A percentile compares a stretch with the other conserved stretches of the same genome.
Evolutionary conservation across 2,888 invertebrate genomes (phyloP).

Genomic region (Nebria salina): DNA sequence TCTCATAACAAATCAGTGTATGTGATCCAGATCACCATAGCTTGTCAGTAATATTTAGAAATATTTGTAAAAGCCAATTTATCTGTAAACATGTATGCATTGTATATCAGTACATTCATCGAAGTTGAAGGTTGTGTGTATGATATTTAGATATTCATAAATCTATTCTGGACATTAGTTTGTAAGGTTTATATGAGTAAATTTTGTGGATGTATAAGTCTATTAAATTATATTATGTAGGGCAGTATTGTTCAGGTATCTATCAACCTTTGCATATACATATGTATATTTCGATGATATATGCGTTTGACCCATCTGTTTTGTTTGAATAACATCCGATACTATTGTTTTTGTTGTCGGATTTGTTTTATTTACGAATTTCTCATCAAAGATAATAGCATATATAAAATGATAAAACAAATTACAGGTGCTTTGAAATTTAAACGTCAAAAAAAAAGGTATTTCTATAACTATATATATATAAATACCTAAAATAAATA

Average conservation of each 20-base stretch:
- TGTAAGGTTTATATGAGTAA: too few relatives aligned
- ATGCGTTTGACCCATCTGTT: not conserved
- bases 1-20: not conserved
- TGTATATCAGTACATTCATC: too few relatives aligned
- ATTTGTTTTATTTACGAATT: not conserved
- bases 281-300: not conserved
- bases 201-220: too few relatives aligned
- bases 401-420: not conserved
- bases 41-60: not conserved
- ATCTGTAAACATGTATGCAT: not conserved
- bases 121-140: too few relatives aligned
- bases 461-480: too few relatives aligned
- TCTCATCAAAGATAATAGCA: not conserved
- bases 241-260: too few relatives aligned
- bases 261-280: not conserved
- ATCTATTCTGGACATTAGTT: too few relatives aligned
- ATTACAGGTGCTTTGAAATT: not conserved
- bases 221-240: too few relatives aligned
- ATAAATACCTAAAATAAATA: not conserved
- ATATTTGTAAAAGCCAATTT: not conserved
- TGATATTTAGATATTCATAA: too few relatives aligned
- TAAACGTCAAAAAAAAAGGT: not conserved
- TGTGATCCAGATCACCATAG: not conserved
- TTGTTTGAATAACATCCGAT: not conserved
- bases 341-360: not conserved